Base-by-base conservation (phyloP, 2,797 vertebrate genomes). In the Argyrosomus regius region DNA sequence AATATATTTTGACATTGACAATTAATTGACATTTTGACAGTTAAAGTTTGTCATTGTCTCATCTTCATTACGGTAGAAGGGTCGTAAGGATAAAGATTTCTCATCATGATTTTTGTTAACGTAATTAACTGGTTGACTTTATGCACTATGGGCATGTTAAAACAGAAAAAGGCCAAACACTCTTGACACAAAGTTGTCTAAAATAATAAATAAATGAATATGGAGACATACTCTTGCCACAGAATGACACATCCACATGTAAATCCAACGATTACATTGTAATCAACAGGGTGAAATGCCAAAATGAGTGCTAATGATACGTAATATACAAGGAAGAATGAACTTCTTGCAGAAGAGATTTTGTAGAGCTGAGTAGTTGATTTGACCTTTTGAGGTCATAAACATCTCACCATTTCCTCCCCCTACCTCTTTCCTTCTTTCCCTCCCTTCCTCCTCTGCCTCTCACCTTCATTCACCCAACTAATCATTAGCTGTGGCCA, bases 401-500 rank as follows among this genome's bases (percentile, higher is more conserved):
- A 48, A 39, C 56, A 10, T 11, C 11, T 53, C 45, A 9, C 17
- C n/a, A 20, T 39, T 43, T 24, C 20, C 26, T 46, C 60, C 17
- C 14, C 9, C 2, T 43, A 14, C 12, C 59, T 52, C 39, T 22
- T 22, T 18, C 22, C 11, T 35, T 45, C 39, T 6, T 20, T 8
- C 18, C 10, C 17, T 3, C 20, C 22, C 8, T 35, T 20, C 22
- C 22, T 24, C 41, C 57, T 13, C 49, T 4, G 17, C 24, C 45
- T 14, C 59, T 63, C 63, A 60, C 68, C 70, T 73, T 41, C 48
- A 26, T 46, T 78, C 78, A 71, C 72, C 80, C 69, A 39, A 68
- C 62, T 72, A 63, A 83, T 87, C 81, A 78, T 89, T 84, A 89
- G 77, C 78, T 75, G 50, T 69, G 67, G 48, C 69, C 83, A 62